phyloP scores from a whole-genome alignment of 2,888 invertebrate species.

The Pseudanteris insignis region DNA sequence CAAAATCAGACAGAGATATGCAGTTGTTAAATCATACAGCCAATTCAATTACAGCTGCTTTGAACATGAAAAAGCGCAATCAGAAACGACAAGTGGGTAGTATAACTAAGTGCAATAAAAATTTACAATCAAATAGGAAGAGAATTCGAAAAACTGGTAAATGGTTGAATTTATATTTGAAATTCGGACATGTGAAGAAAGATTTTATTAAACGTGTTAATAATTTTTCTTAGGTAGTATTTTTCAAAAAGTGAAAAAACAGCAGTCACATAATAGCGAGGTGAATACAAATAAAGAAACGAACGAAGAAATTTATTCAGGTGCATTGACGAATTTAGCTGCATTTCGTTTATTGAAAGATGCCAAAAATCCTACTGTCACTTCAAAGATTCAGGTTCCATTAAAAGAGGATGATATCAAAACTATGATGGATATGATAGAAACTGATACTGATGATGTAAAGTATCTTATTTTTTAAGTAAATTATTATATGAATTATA shows the following conservation, averaged over 20 bases:
- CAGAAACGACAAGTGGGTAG: constrained; percentile 52
- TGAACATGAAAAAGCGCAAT: constrained; percentile 47
- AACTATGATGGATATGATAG: constrained; percentile 61
- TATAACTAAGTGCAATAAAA: constrained; percentile 53
- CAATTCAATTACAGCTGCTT: constrained; percentile 46
- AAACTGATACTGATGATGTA: constrained; percentile 56
- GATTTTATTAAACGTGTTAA: not conserved
- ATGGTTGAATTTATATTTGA: too few relatives aligned
- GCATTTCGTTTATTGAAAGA: constrained; percentile 46
- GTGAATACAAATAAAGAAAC: constrained; percentile 13
- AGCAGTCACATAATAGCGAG: constrained; percentile 5
- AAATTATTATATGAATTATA: too few relatives aligned
- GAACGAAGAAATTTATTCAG: constrained; percentile 16
- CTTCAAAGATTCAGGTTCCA: constrained; percentile 48
- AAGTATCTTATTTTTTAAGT: too few relatives aligned
- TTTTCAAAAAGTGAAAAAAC: constrained; percentile 26
- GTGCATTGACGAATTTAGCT: constrained; percentile 11
- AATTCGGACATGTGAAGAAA: too few relatives aligned
- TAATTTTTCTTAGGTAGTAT: constrained; percentile 27
- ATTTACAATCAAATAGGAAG: constrained; percentile 49
- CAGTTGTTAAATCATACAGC: constrained; percentile 49
- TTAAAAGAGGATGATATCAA: constrained; percentile 61
- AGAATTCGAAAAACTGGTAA: constrained; percentile 49
- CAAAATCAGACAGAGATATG: constrained; percentile 54
- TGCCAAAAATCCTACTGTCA: constrained; percentile 13